Evolutionary conservation across 1,140 invertebrate species (phyloP), one percentile per base, ranked within the genome.

Genomic region (Megathymus violae): DNA sequence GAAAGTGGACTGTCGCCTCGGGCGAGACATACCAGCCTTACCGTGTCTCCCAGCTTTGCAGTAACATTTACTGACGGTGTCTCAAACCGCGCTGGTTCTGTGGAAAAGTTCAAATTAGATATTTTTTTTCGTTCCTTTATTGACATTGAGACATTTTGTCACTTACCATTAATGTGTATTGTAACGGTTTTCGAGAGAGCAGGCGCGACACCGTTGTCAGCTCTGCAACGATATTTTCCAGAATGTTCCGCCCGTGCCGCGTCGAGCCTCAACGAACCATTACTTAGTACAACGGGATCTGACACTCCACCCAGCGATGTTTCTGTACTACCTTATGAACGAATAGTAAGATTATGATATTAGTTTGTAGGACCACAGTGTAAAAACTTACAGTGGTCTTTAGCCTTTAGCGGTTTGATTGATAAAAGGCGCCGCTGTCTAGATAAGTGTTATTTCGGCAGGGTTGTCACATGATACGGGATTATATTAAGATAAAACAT

Each of bases 1-100:
- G 95, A 94, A 36, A 98, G 93, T 0, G 97, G 97, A 69, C 94
- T 94, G 82, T 98, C 97, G 0, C 97, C 97, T 61, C 96, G 94
- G 0, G 96, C 97, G 40, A 95, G 94, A 79, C 97, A 98, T 3
- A 94, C 92, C 31, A 98, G 81, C 3, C 93, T 93, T 0, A 95
- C 93, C 0, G 94, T 93, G 67, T 96, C 95, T 14, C 96, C 92
- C 60, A 95, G 85, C 71, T 95, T 93, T 17, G 94, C 94, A 4
- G 94, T 94, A 9, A 95, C 92, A 72, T 96, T 95, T 52, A 93
- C 93, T 48, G 94, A 93, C 15, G 94, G 94, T 44, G 93, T 93
- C 73, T 95, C 95, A 77, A 97, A 97, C 74, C 96, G 93, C 6
- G 96, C 95, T 11, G 96, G 96, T 73, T 97, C 96, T 97, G 75